A percentile compares a stretch with the other conserved stretches of the same genome.
Evolutionary conservation across 2,113 vertebrate genomes (phyloP).

Genomic region (Buteo buteo): DNA sequence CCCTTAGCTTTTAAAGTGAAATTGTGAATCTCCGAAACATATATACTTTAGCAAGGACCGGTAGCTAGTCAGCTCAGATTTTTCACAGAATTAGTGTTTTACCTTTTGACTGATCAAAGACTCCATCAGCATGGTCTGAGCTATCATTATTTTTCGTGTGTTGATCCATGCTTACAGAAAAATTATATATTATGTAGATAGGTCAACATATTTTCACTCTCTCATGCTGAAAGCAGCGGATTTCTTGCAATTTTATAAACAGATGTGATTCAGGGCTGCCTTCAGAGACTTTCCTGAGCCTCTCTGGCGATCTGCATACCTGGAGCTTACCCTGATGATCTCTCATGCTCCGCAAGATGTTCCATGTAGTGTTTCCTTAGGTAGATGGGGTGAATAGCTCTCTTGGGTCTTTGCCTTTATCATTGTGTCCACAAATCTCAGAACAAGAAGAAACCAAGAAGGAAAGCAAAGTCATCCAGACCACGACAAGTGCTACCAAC

Average conservation of each 20-base stretch:
- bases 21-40: background rate
- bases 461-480: background rate
- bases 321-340: background rate
- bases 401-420: rapidly evolving
- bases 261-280: background rate
- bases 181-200: background rate
- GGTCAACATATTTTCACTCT: background rate
- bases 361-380: rapidly evolving
- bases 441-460: background rate
- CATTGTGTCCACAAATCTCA: background rate
- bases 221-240: background rate
- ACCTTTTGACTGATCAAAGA: background rate
- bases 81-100: background rate
- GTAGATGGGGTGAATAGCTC: background rate
- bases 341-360: background rate
- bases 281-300: background rate
- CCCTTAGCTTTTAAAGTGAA: background rate
- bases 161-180: background rate
- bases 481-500: rapidly evolving
- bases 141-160: background rate
- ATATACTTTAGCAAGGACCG: background rate
- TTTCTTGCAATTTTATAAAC: background rate
- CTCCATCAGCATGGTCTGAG: background rate
- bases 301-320: background rate
- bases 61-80: background rate